Base-by-base conservation (phyloP, 2,113 vertebrate genomes). In the Lampris incognitus region DNA sequence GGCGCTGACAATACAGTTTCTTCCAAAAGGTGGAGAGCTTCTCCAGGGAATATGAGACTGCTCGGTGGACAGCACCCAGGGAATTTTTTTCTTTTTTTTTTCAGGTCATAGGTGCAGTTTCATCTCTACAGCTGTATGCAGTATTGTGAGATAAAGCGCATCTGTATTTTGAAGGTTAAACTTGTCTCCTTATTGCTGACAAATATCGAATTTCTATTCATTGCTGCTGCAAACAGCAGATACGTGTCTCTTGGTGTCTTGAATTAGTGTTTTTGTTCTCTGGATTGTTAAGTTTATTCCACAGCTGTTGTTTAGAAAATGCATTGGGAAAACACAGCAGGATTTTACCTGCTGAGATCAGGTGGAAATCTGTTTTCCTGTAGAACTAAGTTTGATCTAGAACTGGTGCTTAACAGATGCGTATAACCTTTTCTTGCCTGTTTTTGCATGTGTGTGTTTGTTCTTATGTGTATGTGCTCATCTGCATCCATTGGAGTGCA, bases 261-360 rank as follows among this genome's bases (percentile, higher is more conserved):
- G 36, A 60, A 76, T 13, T 62, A 61, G 65, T 48, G 64, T 60
- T 59, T 38, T 69, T 3, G n/a, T 69, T 48, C 56, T 39, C 10
- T 52, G 11, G 69, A 78, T 75, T 71, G 79, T 76, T 24, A 24
- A 24, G 24, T 24, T 24, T 24, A 24, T 24, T 76, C 38, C 76
- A 77, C 76, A 88, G 84, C 83, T 89, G 78, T 56, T 65, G 3
- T 79, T 80, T 68, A 81, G 74, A 65, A 78, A 83, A 59, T 68
- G 48, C 72, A 84, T 86, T 67, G 78, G 74, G 40, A 61, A 74
- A 77, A 81, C 62, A 75, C 13, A 9, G 62, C 74, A 71, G 79
- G 67, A 61, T 72, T 84, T 68, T 67, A 76, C 65, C 76, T 66
- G 63, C 63, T 78, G 73, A 77, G 80, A 88, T 79, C 63, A 62